Evolutionary conservation across 2,888 invertebrate genomes (phyloP).

Genomic region (Microctonus hyperodae): DNA sequence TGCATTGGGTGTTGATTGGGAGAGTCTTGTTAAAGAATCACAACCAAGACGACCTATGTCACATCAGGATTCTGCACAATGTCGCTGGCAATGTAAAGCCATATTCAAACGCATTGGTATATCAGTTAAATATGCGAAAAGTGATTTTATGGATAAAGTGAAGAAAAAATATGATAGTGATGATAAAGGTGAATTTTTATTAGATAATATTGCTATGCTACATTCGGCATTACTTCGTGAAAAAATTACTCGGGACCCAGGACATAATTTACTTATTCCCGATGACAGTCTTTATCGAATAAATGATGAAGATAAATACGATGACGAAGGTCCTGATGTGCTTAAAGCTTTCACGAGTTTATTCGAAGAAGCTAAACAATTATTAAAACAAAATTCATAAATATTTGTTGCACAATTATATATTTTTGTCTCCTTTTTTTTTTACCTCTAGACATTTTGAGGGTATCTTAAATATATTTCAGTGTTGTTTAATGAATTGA

Average conservation of each 20-base stretch:
- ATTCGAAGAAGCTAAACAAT: slow-evolving; percentile 67
- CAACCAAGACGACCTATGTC: slow-evolving; percentile 63
- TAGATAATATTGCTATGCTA: slow-evolving; percentile 55
- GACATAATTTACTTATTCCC: slow-evolving; percentile 44
- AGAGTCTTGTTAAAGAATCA: slow-evolving; percentile 84
- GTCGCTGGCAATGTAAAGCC: slow-evolving; percentile 82
- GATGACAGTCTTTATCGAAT: slow-evolving; percentile 57
- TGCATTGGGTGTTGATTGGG: slow-evolving; percentile 96
- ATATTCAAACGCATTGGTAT: slow-evolving; percentile 83
- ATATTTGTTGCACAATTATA: neutral
- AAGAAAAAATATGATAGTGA: slow-evolving; percentile 52
- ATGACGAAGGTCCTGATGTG: slow-evolving; percentile 55
- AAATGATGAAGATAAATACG: slow-evolving; percentile 49
- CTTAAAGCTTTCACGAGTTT: slow-evolving; percentile 62
- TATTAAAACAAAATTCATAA: slow-evolving; percentile 63
- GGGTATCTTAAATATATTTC: neutral
- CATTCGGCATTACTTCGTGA: slow-evolving; percentile 54
- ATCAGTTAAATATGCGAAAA: slow-evolving; percentile 80
- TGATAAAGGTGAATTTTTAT: slow-evolving; percentile 46
- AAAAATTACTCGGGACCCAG: slow-evolving; percentile 46
- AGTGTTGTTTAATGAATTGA: neutral
- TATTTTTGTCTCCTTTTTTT: neutral
- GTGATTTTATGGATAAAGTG: slow-evolving; percentile 65
- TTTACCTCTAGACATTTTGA: neutral
- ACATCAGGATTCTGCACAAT: slow-evolving; percentile 70